Base-by-base conservation (phyloP, 2,888 invertebrate genomes). In the Amphipyra tragopoginis region DNA sequence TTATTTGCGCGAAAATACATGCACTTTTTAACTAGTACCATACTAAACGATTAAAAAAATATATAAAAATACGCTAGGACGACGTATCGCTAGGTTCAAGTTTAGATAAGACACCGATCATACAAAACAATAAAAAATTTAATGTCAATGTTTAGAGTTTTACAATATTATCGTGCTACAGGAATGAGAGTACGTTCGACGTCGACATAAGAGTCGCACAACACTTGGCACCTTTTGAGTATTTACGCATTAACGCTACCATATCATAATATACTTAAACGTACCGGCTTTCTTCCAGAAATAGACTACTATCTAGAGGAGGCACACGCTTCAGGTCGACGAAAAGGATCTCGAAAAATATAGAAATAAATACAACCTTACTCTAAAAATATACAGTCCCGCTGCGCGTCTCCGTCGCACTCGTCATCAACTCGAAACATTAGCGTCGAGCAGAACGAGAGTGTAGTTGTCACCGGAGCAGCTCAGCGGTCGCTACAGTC, bases 281-380 rank as follows among this genome's bases (percentile, higher is more conserved):
- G 75, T 85, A 86, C 70, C 85, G 81, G 82, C 83, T 85, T 84
- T 85, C 86, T 82, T 79, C 86, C 82, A 68, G 68, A 72, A 68
- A 72, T 70, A 77, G 66, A 81, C 87, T 89, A 88, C 83, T 71
- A 83, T 83, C 90, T 90, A 89, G 80, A 86, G 87, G 90, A 91
- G 91, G 90, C 91, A 89, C 90, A 86, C 90, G 84, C 86, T 87
- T 90, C 91, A 88, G 89, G 88, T 90, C 89, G 86, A 90, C 89
- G 88, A 87, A 88, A 90, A 87, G 83, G 85, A 86, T 86, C 84
- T 89, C 86, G 82, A 90, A 89, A 90, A 88, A 90, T 90, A 89
- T 88, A 85, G 82, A 85, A 90, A 90, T 88, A 89, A 88, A 90
- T 88, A 89, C 84, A 86, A 84, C 75, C 80, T 82, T 84, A 85